phyloP scores from a whole-genome alignment of 1,140 invertebrate genomes.

The Nasonia vitripennis region DNA sequence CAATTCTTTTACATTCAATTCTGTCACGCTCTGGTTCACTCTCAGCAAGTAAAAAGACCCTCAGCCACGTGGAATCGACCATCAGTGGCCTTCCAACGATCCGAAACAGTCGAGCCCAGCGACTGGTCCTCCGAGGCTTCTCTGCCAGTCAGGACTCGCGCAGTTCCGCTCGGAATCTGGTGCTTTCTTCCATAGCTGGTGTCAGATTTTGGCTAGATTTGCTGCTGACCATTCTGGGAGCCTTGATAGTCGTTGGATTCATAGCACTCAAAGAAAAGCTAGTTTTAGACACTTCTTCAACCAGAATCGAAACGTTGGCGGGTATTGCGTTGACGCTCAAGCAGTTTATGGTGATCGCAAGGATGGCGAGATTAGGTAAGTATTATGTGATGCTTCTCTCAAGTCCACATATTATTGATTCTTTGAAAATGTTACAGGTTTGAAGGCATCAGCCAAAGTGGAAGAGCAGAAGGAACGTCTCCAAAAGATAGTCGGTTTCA shows the following conservation, averaged over 20 bases:
- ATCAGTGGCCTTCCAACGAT: conserved; percentile 88
- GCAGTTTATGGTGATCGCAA: not conserved
- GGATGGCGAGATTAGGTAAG: not conserved
- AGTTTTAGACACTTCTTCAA: conserved; percentile 83
- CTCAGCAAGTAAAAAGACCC: conserved; percentile 83
- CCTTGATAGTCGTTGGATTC: conserved; percentile 59
- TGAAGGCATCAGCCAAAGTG: not conserved
- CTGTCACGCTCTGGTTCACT: not conserved
- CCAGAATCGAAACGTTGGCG: conserved; percentile 84
- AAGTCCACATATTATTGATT: not conserved
- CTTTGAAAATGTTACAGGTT: conserved; percentile 80
- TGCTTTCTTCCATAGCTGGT: conserved; percentile 83
- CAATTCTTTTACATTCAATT: not conserved
- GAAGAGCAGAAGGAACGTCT: not conserved
- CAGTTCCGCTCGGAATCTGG: conserved; percentile 81
- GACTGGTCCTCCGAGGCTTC: conserved; percentile 83
- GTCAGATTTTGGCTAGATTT: conserved; percentile 89
- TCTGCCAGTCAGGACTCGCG: conserved; percentile 81
- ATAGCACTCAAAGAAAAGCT: conserved; percentile 76
- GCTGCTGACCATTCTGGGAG: conserved; percentile 83
- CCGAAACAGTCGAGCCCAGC: conserved; percentile 81
- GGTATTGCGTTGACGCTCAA: conserved; percentile 58
- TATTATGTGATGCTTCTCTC: not conserved
- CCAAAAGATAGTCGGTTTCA: not conserved
- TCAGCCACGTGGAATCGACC: conserved; percentile 85